A percentile compares a stretch with the other conserved stretches of the same genome.
These are phyloP conservation scores for Lepidurus couesii DNA, from an alignment of 1,140 invertebrate genomes.

Conservation along the genomic window DNA sequence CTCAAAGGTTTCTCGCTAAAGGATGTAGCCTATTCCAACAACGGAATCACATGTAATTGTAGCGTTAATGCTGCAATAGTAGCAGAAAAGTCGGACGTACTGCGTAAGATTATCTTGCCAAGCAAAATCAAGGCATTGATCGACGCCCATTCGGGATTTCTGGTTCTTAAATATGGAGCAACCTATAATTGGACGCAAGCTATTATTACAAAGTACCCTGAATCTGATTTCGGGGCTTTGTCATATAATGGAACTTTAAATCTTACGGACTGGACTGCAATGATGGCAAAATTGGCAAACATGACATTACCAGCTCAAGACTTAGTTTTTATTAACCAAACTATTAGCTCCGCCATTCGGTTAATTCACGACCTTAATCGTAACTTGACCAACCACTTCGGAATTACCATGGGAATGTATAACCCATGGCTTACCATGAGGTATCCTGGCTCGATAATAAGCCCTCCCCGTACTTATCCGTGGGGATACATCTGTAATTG, in stretches of 20 bases:
- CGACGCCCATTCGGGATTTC: neutral
- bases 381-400: neutral
- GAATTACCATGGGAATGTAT: neutral
- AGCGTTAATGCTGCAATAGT: neutral
- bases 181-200: neutral
- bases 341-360: neutral
- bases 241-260: neutral
- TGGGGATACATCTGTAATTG: neutral
- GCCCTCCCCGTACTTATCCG: neutral
- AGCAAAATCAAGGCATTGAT: neutral
- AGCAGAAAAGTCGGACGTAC: neutral
- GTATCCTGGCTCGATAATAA: neutral
- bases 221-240: neutral
- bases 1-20: neutral
- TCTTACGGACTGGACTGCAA: neutral
- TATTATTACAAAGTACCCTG: neutral
- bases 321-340: neutral
- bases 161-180: neutral
- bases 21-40: neutral
- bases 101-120: neutral
- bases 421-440: neutral
- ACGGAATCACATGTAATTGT: neutral
- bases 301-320: neutral
- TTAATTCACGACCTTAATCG: neutral
- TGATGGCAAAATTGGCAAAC: neutral